These are phyloP conservation scores for Montipora cactus DNA, from an alignment of 64 coral and sea anemone species.

Conservation along the genomic window DNA sequence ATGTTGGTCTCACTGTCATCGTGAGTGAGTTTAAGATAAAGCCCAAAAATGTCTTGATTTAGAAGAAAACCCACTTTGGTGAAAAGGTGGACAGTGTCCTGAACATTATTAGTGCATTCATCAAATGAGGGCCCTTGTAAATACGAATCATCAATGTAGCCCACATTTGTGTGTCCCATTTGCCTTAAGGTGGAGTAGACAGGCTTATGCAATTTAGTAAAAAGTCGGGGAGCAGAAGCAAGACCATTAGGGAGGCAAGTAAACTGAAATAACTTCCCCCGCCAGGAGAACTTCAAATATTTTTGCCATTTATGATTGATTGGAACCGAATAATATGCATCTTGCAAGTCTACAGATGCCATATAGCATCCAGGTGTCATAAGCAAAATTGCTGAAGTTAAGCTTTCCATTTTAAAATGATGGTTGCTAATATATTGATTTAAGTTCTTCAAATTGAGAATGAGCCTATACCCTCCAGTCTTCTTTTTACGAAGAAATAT, in stretches of 20 bases:
- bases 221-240: constrained; percentile 34
- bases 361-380: constrained; percentile 17
- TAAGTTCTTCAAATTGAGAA: constrained; percentile 12
- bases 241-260: constrained; percentile 35
- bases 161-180: constrained; percentile 11
- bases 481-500: constrained; percentile 29
- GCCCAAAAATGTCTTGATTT: constrained; percentile 15
- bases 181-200: constrained; percentile 21
- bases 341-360: constrained; percentile 18
- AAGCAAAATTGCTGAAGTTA: background rate
- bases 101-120: constrained; percentile 15
- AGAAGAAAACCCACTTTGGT: constrained; percentile 25
- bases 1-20: constrained; percentile 10
- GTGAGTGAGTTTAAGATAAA: constrained; percentile 34
- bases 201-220: constrained; percentile 47
- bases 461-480: constrained; percentile 3
- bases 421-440: constrained; percentile 5
- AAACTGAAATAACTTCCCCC: background rate
- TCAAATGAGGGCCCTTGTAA: constrained; percentile 3
- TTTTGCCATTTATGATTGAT: background rate
- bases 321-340: constrained; percentile 26
- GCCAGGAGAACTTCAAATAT: constrained; percentile 15
- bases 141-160: constrained; percentile 43
- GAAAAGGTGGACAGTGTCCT: background rate
- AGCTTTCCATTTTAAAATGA: constrained; percentile 24